Base-by-base conservation (phyloP, 1,140 invertebrate genomes). In the Zelostemma sp. region DNA sequence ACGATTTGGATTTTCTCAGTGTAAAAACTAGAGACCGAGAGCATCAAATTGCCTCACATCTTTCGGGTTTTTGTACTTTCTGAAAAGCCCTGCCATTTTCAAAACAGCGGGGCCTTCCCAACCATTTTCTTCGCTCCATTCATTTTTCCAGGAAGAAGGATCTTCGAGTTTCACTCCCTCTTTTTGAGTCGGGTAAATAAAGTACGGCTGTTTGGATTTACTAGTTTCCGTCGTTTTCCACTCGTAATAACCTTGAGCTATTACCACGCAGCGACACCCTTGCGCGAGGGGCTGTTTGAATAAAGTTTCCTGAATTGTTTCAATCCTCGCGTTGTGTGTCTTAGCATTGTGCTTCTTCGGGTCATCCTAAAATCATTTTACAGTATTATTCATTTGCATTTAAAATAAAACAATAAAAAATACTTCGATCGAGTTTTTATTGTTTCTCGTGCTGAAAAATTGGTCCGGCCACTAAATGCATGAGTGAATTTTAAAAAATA, bases 161-260 rank as follows among this genome's bases (percentile, higher is more conserved):
- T 43, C 41, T 43, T 43, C 41, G 3, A 43, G 5, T 18, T 43
- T 43, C 14, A 16, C 14, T 43, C 41, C 41, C 11, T 43, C 41
- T 17, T 43, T 43, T 43, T 43, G 41, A 2, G 41, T 11, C 45
- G 88, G 84, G 81, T 92, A 92, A 60, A 96, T 91, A 59, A 92
- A 91, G 82, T 92, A 95, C 0, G 94, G 92, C 78, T 93, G 91
- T 76, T 94, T 95, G 1, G 74, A 18, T 64, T 88, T 87, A 18
- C 78, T 80, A 54, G 74, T 76, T 74, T 87, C 83, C n/a, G 87
- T 88, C 8, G 90, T 91, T 80, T 95, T 90, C 94, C 94, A 96
- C 84, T 96, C 94, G 83, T 93, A 96, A 79, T 93, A 95, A 1
- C 94, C 94, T 83, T 95, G 92, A 63, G 88, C 90, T 16, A 95